Evolutionary conservation across 2,113 vertebrate species (phyloP).

Genomic region (Lichenostomus cassidix): DNA sequence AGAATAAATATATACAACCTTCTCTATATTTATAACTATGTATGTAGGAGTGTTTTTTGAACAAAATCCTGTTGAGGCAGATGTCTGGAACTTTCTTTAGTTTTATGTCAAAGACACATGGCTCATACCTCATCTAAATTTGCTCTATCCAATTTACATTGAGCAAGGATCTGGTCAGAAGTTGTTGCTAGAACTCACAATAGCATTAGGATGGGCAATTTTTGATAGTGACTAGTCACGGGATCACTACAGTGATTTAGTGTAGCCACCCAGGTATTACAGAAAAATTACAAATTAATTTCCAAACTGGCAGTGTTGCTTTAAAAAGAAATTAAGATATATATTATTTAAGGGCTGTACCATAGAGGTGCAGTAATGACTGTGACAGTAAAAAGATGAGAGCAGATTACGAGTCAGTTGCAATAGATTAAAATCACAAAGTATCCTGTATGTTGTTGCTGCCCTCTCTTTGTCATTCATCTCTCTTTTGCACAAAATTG

Average conservation of each 20-base stretch:
- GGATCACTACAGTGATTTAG: not conserved
- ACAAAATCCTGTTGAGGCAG: slow-evolving; percentile 55
- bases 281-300: not conserved
- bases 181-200: not conserved
- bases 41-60: slow-evolving; percentile 54
- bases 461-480: not conserved
- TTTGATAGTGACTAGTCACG: not conserved
- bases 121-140: slow-evolving; percentile 31
- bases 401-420: not conserved
- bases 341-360: not conserved
- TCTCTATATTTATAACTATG: slow-evolving; percentile 47
- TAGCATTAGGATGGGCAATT: not conserved
- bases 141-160: not conserved
- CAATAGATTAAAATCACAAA: not conserved
- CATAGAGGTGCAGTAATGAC: not conserved
- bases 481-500: not conserved
- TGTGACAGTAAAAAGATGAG: not conserved
- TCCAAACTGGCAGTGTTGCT: not conserved
- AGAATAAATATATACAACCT: slow-evolving; percentile 51
- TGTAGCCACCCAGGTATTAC: not conserved
- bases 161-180: not conserved
- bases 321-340: not conserved
- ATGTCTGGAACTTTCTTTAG: slow-evolving; percentile 64
- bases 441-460: not conserved
- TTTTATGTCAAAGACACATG: slow-evolving; percentile 52